Conservation (phyloP, 2,888 invertebrate species). For the Rhagium mordax region DNA sequence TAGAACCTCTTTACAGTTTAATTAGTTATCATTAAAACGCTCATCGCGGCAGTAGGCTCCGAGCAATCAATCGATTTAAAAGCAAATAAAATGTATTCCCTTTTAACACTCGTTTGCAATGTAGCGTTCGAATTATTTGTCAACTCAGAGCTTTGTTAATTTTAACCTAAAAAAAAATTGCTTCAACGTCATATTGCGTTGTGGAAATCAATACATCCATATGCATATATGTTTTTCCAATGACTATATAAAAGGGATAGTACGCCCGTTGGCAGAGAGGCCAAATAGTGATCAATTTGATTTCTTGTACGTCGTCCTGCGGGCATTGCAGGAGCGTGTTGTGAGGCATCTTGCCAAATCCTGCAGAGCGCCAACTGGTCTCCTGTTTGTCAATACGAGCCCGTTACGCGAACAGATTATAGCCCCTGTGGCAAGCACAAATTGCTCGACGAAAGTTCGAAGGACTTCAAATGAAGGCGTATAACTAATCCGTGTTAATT, state of each 20-base stretch:
- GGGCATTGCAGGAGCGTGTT: constrained; percentile 33
- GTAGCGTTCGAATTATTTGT: no score
- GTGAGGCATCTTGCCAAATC: constrained; percentile 45
- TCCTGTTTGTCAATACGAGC: constrained; percentile 8
- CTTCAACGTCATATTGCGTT: not conserved
- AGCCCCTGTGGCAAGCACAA: not conserved
- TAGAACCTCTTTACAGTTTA: no score
- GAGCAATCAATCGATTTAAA: no score
- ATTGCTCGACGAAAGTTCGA: not conserved
- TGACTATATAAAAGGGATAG: not conserved
- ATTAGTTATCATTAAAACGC: no score
- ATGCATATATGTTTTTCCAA: not conserved
- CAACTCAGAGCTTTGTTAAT: no score
- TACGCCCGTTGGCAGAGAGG: constrained; percentile 3
- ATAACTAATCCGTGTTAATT: not conserved
- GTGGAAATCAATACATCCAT: not conserved
- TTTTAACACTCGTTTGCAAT: no score
- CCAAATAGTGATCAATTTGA: constrained; percentile 25
- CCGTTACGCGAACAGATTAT: constrained; percentile 14
- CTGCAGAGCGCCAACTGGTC: constrained; percentile 42
- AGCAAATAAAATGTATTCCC: no score
- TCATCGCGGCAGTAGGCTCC: no score
- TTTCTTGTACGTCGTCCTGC: constrained; percentile 29
- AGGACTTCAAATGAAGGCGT: not conserved
- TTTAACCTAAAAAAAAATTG: no score